Base-by-base conservation (phyloP, 2,113 vertebrate species). In the Junco hyemalis region DNA sequence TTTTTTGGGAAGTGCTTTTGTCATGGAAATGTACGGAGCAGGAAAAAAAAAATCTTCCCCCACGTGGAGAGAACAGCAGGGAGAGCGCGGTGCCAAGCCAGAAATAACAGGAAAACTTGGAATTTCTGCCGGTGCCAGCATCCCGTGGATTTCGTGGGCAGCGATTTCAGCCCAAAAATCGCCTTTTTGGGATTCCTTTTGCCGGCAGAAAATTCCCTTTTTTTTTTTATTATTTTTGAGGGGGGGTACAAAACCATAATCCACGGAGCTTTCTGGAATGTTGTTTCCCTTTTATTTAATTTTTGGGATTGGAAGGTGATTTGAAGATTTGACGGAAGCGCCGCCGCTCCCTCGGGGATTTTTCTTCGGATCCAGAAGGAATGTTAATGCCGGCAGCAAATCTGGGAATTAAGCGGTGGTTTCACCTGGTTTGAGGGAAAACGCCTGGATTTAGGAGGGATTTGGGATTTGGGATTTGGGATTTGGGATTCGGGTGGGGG, bases 11-110 rank as follows among this genome's bases (percentile, higher is more conserved):
- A 54, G 53, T 0, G 3, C 5, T 20, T 51, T 84, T 69, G 44
- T 45, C 24, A 2, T 13, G 79, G 92, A 45, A 81, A 84, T 11
- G 26, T 16, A 9, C 31, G 0, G 31, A 6, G 1, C 2, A 3
- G 44, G 42, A 45, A 44, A 4, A 36, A 12, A 11, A 11, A 83
- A 83, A 40, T 40, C 8, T 24, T 40, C 12, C 15, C 48, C 33
- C 26, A 0, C 4, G 1, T 2, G 2, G 40, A 60, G 16, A 15
- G 42, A 60, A 65, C 6, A 82, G 71, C 35, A 9, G 36, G n/a
- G 81, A 65, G 36, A 60, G 13, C 7, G 1, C 11, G 0, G 31
- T 57, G 50, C 85, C 80, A 11, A 50, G 73, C 23, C 76, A 24
- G 47, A 17, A 60, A 47, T 31, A 48, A 13, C 51, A 12, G 51